These are phyloP conservation scores for Antrozous pallidus DNA, from an alignment of 2,797 vertebrate species.

Conservation along the genomic window DNA sequence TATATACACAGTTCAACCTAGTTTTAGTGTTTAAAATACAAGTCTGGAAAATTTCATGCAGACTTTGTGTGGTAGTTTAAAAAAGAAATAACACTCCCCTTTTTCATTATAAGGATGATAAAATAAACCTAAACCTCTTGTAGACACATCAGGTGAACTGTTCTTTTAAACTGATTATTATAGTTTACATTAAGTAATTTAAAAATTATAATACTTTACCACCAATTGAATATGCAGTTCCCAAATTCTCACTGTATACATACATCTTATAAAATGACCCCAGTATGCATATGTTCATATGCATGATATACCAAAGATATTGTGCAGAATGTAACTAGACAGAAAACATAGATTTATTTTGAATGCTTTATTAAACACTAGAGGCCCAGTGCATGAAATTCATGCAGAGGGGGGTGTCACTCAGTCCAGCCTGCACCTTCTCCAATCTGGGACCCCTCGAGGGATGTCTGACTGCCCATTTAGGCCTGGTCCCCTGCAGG, in stretches of 20 bases:
- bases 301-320: neutral
- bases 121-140: neutral
- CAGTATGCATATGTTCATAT: neutral
- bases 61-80: neutral
- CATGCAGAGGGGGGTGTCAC: too few species aligned
- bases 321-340: neutral
- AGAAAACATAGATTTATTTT: neutral
- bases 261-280: neutral
- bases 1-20: neutral
- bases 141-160: neutral
- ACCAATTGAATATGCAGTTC: neutral
- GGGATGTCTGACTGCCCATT: too few species aligned
- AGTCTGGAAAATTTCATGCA: neutral
- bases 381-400: too few species aligned
- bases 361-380: neutral
- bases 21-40: neutral
- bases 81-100: neutral
- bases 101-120: conserved; percentile 26
- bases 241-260: neutral
- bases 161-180: neutral
- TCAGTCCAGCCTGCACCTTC: too few species aligned
- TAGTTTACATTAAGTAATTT: conserved; percentile 5
- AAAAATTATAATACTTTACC: neutral
- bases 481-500: too few species aligned
- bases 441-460: too few species aligned